Evolutionary conservation across 2,797 vertebrate species (phyloP), one percentile per base, ranked within the genome.

Genomic region (Xerus rutilus): DNA sequence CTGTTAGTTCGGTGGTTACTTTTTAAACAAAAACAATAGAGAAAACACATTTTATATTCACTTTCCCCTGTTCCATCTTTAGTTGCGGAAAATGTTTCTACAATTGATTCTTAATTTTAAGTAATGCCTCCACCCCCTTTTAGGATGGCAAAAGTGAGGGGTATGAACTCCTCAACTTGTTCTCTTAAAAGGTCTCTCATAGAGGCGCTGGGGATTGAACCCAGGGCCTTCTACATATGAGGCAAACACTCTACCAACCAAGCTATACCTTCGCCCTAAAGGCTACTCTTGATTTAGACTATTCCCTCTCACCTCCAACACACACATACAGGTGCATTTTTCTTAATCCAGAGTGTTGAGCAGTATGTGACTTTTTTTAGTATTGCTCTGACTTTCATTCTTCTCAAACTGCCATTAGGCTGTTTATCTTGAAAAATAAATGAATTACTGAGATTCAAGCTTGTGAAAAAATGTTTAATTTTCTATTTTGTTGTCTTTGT

Each of bases 401-500:
- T 85, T 96, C 95, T 93, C 25, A 13, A 54, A 45, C 70, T 81
- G 94, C 57, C 12, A 92, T 67, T 87, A 14, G 94, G 70, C 93
- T 95, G 94, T 97, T 98, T 95, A 91, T 96, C 95, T 96, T 95
- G 83, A 97, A 91, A 97, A 11, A 83, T 54, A 97, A 97, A 97
- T 97, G 91, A 94, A 96, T 96, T 97, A 91, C 97, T 97, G 97
- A 97, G 95, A 97, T 98, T 98, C 96, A 98, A 69, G 77, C 86
- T 94, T 91, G 92, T 95, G 94, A 96, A 97, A 96, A 96, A 95
- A 95, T 54, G 90, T 98, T 97, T 97, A 96, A 97, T 98, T 96
- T 98, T 97, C 97, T 96, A 96, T 97, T 97, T 97, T 97, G 96
- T 96, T 94, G 87, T 90, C 97, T 97, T 97, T 98, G 95, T 97